Conservation (phyloP, 2,113 vertebrate species). For the Egretta garzetta region DNA sequence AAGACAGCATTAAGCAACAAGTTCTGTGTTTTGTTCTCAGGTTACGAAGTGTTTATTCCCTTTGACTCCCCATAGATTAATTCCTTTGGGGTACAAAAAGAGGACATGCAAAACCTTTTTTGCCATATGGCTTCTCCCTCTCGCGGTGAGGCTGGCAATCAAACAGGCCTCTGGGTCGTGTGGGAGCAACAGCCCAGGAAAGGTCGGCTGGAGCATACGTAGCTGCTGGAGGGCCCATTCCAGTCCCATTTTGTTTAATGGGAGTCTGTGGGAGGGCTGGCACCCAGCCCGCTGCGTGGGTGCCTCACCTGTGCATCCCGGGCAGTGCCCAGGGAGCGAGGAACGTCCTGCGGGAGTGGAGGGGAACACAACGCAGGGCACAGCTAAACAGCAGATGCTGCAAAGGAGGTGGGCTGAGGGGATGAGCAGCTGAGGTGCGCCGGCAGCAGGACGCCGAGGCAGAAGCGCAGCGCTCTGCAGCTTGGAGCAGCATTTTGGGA, state of each 20-base stretch:
- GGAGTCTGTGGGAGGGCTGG: neutral
- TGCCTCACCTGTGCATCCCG: neutral
- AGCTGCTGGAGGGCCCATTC: neutral
- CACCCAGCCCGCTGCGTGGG: neutral
- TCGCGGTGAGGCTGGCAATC: neutral
- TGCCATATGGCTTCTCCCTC: neutral
- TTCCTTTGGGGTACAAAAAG: neutral
- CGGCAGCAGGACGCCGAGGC: neutral
- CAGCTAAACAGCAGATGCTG: neutral
- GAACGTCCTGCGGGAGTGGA: fast-evolving
- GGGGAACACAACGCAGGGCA: neutral
- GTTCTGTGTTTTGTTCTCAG: neutral
- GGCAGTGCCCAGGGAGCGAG: neutral
- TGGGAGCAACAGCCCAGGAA: neutral
- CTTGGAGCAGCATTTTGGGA: neutral
- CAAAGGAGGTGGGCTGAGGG: neutral
- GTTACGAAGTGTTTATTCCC: neutral
- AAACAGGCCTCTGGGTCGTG: neutral
- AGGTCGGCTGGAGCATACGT: neutral
- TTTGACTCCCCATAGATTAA: neutral
- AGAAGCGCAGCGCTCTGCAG: neutral
- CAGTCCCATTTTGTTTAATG: neutral
- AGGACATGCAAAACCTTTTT: neutral
- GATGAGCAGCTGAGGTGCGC: neutral
- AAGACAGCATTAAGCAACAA: neutral